Evolutionary conservation across 1,140 invertebrate species (phyloP), one percentile per base, ranked within the genome.

Genomic region (Ostrea denselamellosa): DNA sequence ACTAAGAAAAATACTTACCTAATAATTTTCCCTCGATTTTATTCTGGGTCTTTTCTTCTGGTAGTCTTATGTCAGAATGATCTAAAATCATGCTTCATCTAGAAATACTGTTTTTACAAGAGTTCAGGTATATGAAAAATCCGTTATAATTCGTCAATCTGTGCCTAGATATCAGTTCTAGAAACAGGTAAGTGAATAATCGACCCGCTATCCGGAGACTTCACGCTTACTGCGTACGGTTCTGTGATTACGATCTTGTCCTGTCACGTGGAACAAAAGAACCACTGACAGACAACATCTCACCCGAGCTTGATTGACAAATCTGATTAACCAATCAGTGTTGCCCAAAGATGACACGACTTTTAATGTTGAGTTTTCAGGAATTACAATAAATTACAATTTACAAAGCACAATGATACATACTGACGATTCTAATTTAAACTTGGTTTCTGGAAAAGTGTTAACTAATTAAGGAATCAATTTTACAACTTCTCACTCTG

Each of bases 261-360:
- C 68, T 71, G 68, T 71, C 68, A 71, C 68, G 28, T 71, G 68
- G 68, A 34, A 71, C 68, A 71, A 71, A 71, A 71, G 68, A 71
- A 28, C 68, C 68, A 71, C 22, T 71, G 22, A 71, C 28, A 71
- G 68, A 71, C 68, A 71, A 71, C 68, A 71, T 71, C 68, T 71
- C 68, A 71, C 68, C n/a, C 22, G 22, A 71, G 68, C 28, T 71
- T 71, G 68, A 71, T 71, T 71, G 68, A 71, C 68, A 71, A 71
- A 28, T 25, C 28, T 14, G 10, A 71, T 71, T 12, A 71, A 28
- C 68, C 68, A 71, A 71, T 71, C 68, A 71, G 58, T 62, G 58
- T 62, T n/a, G 58, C n/a, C 58, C 58, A n/a, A 19, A n/a, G 8
- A 71, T 71, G 68, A 71, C 68, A 71, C 22, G 68, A 71, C 68